These are phyloP conservation scores for Epizoanthus stellaris DNA, from an alignment of 92 coral and sea anemone species.

Conservation along the genomic window DNA sequence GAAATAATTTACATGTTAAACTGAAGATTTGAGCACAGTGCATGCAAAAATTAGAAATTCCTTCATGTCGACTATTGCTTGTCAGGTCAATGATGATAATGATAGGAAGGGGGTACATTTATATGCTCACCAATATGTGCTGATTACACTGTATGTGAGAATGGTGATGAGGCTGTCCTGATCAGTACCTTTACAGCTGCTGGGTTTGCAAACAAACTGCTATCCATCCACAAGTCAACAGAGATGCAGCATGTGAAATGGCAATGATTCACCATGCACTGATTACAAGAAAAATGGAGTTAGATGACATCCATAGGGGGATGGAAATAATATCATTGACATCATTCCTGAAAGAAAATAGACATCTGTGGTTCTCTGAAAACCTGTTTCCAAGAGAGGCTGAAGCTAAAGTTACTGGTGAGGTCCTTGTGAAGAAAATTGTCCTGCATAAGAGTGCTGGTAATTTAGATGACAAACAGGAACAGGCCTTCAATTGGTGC, in stretches of 20 bases:
- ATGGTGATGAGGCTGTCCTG: constrained; percentile 7
- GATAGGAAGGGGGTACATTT: neutral
- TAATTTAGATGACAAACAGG: constrained; percentile 4
- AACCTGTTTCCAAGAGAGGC: constrained; percentile 17
- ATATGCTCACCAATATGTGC: neutral
- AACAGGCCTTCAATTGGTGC: constrained; percentile 16
- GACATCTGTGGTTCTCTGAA: constrained; percentile 22
- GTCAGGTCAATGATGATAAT: neutral
- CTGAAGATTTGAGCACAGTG: neutral
- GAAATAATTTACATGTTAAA: neutral
- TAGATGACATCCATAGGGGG: constrained; percentile 29
- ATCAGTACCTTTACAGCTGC: neutral
- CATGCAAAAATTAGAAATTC: neutral
- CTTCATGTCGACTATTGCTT: neutral
- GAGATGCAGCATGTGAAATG: constrained; percentile 13
- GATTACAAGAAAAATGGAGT: neutral
- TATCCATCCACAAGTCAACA: constrained; percentile 7
- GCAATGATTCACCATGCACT: constrained; percentile 36
- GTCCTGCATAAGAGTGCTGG: neutral
- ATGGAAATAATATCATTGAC: constrained; percentile 18
- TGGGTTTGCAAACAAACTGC: constrained; percentile 21
- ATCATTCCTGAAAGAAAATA: constrained; percentile 9
- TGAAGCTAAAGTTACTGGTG: constrained; percentile 16
- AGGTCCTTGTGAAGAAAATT: constrained; percentile 29
- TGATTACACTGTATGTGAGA: neutral